phyloP scores from a whole-genome alignment of 2,113 vertebrate genomes.

The Ibidorhyncha struthersii region DNA sequence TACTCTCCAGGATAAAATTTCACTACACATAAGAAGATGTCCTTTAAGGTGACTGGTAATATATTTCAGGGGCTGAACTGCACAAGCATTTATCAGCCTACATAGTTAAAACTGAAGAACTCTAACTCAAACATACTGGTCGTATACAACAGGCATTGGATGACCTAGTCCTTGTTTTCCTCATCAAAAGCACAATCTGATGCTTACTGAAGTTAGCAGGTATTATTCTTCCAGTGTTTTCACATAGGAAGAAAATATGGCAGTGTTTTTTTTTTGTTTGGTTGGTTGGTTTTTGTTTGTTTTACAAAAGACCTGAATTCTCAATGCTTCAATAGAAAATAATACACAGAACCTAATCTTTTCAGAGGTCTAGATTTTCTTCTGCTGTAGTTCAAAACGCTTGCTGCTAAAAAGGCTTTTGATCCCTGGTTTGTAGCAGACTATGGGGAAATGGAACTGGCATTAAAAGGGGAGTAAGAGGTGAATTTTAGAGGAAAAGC shows the following conservation, averaged over 20 bases:
- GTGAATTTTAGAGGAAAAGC: neutral
- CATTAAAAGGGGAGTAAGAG: neutral
- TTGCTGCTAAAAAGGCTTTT: neutral
- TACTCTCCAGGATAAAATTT: neutral
- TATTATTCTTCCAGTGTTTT: neutral
- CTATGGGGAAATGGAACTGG: neutral
- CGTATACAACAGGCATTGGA: neutral
- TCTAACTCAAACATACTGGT: neutral
- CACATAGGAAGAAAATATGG: neutral
- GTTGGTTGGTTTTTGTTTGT: neutral
- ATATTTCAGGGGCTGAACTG: neutral
- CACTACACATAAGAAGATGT: accelerated
- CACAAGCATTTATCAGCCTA: neutral
- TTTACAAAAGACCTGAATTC: neutral
- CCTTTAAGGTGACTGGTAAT: neutral
- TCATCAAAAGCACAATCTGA: neutral
- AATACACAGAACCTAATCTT: neutral
- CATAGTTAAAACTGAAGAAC: neutral
- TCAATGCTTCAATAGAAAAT: neutral
- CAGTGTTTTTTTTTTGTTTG: neutral
- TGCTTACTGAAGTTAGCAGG: neutral
- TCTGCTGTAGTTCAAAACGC: neutral
- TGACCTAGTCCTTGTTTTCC: neutral
- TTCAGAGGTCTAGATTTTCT: neutral
- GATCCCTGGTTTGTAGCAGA: neutral